phyloP scores from a whole-genome alignment of 2,888 invertebrate species.

The Galeruca laticollis region DNA sequence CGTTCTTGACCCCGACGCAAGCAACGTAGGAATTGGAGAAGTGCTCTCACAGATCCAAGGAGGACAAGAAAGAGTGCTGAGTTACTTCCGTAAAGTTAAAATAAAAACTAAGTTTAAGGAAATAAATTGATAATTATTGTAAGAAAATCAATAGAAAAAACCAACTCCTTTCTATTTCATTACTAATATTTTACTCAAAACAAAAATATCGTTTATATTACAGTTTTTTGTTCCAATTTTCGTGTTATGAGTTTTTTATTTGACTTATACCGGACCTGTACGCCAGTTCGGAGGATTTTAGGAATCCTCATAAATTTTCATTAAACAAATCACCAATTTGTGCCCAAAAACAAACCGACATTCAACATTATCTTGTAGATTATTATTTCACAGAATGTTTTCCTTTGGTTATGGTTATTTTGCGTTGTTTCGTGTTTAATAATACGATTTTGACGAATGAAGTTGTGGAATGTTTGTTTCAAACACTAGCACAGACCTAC shows the following conservation, averaged over 20 bases:
- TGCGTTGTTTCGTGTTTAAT: conserved; percentile 17
- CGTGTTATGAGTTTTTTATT: not conserved
- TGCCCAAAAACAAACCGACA: conserved; percentile 14
- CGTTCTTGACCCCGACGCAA: too few relatives aligned
- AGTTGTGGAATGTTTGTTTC: conserved; percentile 43
- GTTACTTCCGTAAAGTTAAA: too few relatives aligned
- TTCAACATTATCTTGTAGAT: conserved; percentile 32
- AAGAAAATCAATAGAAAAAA: too few relatives aligned
- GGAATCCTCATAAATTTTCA: conserved; percentile 39
- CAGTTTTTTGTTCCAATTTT: not conserved
- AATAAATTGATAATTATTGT: too few relatives aligned
- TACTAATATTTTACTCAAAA: too few relatives aligned
- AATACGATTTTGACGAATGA: conserved; percentile 39
- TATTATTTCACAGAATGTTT: conserved; percentile 16
- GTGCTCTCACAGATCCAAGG: too few relatives aligned
- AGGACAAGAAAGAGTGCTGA: too few relatives aligned
- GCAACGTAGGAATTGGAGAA: too few relatives aligned
- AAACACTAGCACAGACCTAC: conserved; percentile 20
- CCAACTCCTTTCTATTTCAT: too few relatives aligned
- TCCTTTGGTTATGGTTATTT: conserved; percentile 18
- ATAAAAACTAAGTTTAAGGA: too few relatives aligned
- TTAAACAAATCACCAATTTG: conserved; percentile 37
- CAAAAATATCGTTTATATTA: not conserved
- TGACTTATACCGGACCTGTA: not conserved
- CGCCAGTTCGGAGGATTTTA: conserved; percentile 6